phyloP scores from a whole-genome alignment of 92 coral and sea anemone species.

The Zoanthus gigantus region DNA sequence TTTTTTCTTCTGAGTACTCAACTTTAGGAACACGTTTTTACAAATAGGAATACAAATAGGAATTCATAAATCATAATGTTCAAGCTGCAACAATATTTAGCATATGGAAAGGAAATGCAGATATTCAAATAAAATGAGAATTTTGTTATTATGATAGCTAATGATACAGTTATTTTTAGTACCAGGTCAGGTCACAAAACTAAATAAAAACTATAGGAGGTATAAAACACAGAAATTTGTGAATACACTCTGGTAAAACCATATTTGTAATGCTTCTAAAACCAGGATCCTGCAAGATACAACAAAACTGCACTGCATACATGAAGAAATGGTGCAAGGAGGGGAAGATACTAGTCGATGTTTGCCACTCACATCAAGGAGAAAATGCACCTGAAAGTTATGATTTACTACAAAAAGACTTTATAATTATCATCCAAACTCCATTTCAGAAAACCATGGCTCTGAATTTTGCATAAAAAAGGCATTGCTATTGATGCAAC shows the following conservation, averaged over 20 bases:
- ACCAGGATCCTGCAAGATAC: conserved; percentile 53
- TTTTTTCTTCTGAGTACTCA: too few relatives aligned
- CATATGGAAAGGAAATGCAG: too few relatives aligned
- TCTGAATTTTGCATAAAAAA: conserved; percentile 52
- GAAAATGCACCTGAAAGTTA: conserved; percentile 46
- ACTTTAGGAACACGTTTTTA: too few relatives aligned
- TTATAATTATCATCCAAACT: conserved; percentile 54
- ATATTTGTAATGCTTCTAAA: not conserved
- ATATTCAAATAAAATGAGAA: too few relatives aligned
- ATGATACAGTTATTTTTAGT: too few relatives aligned
- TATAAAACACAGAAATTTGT: not conserved
- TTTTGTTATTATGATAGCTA: too few relatives aligned
- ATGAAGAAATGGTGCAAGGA: conserved; percentile 26
- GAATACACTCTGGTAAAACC: not conserved
- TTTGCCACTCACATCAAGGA: conserved; percentile 67
- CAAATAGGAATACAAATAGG: too few relatives aligned
- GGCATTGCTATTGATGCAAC: conserved; percentile 67
- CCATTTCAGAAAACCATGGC: conserved; percentile 59
- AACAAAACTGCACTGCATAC: conserved; percentile 46
- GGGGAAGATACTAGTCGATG: conserved; percentile 38
- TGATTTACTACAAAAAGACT: conserved; percentile 53
- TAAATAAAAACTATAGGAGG: too few relatives aligned
- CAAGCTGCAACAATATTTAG: too few relatives aligned
- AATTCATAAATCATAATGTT: too few relatives aligned
- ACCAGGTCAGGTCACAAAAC: too few relatives aligned